These are phyloP conservation scores for Pandemis corylana DNA, from an alignment of 2,888 invertebrate species.

Conservation along the genomic window DNA sequence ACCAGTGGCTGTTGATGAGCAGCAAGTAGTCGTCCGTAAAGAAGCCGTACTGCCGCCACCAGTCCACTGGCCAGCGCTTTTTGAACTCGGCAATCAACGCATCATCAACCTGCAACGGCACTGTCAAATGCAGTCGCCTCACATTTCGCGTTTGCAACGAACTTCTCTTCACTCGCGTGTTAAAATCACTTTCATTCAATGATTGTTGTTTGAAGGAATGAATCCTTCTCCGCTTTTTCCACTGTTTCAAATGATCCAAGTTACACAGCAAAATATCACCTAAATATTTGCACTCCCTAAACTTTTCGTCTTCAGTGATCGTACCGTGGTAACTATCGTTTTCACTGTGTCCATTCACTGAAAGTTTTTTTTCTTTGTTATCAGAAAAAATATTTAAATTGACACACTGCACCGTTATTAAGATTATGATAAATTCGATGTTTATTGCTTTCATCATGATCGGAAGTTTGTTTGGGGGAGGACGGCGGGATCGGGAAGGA, in stretches of 20 bases:
- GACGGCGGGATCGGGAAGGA: conserved; percentile 44
- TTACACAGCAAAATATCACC: conserved; percentile 64
- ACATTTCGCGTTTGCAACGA: conserved; percentile 35
- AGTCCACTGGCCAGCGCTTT: conserved; percentile 70
- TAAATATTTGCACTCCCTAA: conserved; percentile 60
- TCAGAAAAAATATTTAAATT: conserved; percentile 54
- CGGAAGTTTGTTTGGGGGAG: conserved; percentile 49
- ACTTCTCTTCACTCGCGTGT: conserved; percentile 43
- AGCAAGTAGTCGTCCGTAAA: conserved; percentile 84
- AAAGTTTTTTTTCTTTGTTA: conserved; percentile 47
- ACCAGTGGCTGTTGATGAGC: conserved; percentile 88
- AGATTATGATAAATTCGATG: conserved; percentile 59
- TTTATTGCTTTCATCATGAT: conserved; percentile 62
- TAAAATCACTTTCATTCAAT: conserved; percentile 46
- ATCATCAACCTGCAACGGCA: background rate
- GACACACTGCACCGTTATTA: conserved; percentile 60
- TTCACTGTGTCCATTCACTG: conserved; percentile 50
- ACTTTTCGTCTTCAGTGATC: conserved; percentile 46
- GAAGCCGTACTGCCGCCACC: conserved; percentile 83
- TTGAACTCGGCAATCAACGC: conserved; percentile 65
- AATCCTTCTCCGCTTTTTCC: conserved; percentile 73
- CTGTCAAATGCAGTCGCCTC: conserved; percentile 13
- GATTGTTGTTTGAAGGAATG: conserved; percentile 37
- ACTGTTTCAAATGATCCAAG: conserved; percentile 67
- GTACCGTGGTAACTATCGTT: conserved; percentile 47